Evolutionary conservation across 2,888 invertebrate species (phyloP), one percentile per base, ranked within the genome.

Genomic region (Drosophila incognita): DNA sequence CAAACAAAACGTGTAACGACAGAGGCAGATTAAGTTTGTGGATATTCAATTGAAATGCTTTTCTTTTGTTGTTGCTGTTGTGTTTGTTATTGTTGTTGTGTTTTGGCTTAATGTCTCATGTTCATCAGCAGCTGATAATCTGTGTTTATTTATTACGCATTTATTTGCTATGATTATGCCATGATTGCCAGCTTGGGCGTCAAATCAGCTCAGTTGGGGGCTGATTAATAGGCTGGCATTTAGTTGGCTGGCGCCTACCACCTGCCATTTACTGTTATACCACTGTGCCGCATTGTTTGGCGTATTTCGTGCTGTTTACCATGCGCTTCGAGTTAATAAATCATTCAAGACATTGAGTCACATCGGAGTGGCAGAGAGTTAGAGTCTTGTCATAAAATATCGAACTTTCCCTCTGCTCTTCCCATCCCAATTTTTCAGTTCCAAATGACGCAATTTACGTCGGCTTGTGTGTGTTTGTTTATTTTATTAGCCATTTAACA

Each of bases 401-500:
- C 29, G 18, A 73, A 81, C 79, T 82, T 81, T 82, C 79, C 72
- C 75, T 70, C 53, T 46, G 66, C 66, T 46, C 68, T 60, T 63
- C 46, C 33, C 64, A 27, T 31, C 31, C 27, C 29, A 40, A 42
- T 10, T 21, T 29, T 31, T 33, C 53, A 33, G 64, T 63, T 61
- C 51, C 66, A 84, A 75, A 56, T 84, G 82, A 82, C 67, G 85
- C 81, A 89, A 87, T 81, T 79, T 73, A 49, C 54, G 58, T 61
- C 46, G 38, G 58, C 29, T 10, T 74, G 13, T 54, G 18, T 48
- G 33, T 82, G 13, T 33, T 21, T 52, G 40, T 40, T 10, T 51
- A 48, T 83, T 79, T 85, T 85, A 87, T 82, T 87, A 62, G 69
- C 88, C 86, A 89, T 87, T 87, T 81, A 87, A 74, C 85, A 87